phyloP scores from a whole-genome alignment of 2,797 vertebrate genomes.

The Dipus sagitta region DNA sequence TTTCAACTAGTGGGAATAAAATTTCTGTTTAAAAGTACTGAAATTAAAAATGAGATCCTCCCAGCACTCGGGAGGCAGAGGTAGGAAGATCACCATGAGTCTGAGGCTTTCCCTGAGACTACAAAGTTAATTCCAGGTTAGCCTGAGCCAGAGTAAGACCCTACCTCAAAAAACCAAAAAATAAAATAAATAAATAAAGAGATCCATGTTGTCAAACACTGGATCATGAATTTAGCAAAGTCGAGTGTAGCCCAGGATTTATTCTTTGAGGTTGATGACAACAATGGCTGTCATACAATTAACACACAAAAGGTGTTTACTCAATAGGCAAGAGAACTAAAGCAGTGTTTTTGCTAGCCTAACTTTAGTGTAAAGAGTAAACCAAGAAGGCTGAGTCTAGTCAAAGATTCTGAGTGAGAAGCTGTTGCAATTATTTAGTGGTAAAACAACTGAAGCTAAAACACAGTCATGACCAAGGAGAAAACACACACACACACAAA shows the following conservation, averaged over 20 bases:
- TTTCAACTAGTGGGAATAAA: background rate
- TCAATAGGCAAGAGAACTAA: conserved; percentile 41
- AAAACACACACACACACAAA: background rate
- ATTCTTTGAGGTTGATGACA: conserved; percentile 22
- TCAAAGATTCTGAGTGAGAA: conserved; percentile 29
- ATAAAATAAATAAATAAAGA: no score
- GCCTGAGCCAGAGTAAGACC: no score
- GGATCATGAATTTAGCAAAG: conserved; percentile 16
- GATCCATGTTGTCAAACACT: background rate
- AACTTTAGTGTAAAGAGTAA: background rate
- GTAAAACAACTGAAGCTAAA: conserved; percentile 1
- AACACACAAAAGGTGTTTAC: conserved; percentile 18
- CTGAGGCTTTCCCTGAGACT: no score
- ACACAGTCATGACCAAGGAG: background rate
- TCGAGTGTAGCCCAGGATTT: conserved; percentile 17
- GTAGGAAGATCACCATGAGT: no score
- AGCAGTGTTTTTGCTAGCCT: conserved; percentile 44
- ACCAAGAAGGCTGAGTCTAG: background rate
- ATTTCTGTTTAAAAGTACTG: background rate
- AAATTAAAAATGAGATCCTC: conserved; percentile 49
- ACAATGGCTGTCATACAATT: conserved; percentile 2
- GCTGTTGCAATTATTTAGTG: conserved; percentile 1
- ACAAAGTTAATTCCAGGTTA: no score
- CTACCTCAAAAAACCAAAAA: no score
- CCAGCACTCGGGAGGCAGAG: no score